Conservation (phyloP, 30 jellyfish, hydroid and myxozoan genomes). For the Nemopilema nomurai region DNA sequence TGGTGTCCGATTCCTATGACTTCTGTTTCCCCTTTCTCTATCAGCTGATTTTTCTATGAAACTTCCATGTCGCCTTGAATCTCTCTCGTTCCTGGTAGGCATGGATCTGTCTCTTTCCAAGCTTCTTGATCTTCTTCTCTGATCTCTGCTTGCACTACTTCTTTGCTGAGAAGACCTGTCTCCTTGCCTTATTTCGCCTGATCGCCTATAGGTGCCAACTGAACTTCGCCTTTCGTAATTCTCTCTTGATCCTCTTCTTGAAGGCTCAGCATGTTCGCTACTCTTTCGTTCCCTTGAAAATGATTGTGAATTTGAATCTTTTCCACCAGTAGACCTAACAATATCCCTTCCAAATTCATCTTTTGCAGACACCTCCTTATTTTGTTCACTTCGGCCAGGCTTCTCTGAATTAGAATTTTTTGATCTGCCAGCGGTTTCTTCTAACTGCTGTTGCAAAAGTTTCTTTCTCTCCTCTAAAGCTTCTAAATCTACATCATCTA, state of each 20-base stretch:
- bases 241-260: neutral
- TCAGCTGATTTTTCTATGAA: neutral
- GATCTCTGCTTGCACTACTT: neutral
- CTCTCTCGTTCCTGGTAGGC: neutral
- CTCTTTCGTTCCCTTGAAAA: neutral
- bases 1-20: constrained; percentile 50
- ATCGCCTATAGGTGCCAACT: neutral
- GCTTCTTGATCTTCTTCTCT: neutral
- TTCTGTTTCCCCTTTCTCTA: constrained; percentile 22
- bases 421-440: constrained; percentile 42
- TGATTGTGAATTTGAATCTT: neutral
- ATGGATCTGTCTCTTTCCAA: constrained; percentile 17
- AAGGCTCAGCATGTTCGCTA: neutral
- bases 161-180: neutral
- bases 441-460: constrained; percentile 74
- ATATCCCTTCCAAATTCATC: constrained; percentile 70
- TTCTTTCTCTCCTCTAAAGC: constrained; percentile 77
- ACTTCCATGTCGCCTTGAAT: neutral
- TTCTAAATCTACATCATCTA: constrained; percentile 80
- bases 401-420: neutral
- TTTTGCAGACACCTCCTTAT: neutral
- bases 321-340: constrained; percentile 19
- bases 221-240: neutral
- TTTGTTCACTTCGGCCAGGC: constrained; percentile 4
- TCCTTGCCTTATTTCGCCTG: neutral